Conservation (phyloP, 2,888 invertebrate genomes). For the Parnassius smintheus region DNA sequence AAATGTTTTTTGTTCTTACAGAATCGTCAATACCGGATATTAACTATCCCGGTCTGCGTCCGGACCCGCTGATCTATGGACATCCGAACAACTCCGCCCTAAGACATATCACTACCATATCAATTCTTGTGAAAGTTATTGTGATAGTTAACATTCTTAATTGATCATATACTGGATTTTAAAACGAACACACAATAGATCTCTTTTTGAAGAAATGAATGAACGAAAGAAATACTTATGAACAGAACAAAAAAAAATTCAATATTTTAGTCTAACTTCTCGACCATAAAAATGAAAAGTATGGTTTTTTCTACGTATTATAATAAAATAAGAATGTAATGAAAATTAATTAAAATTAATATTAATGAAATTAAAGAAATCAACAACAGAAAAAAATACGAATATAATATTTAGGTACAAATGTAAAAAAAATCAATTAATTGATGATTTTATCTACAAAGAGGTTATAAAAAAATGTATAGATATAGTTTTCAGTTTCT, state of each 20-base stretch:
- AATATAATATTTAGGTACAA: no score
- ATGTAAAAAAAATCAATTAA: no score
- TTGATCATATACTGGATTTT: not conserved
- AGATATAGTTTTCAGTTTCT: no score
- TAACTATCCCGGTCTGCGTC: conserved; percentile 84
- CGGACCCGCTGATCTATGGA: conserved; percentile 67
- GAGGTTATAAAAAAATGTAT: no score
- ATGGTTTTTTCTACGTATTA: not conserved
- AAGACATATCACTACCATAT: not conserved
- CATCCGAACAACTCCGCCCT: conserved; percentile 23
- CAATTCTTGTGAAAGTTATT: not conserved
- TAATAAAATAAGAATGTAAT: not conserved
- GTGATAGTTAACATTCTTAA: conserved; percentile 10
- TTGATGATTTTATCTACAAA: no score
- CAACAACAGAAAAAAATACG: no score
- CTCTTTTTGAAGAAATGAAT: not conserved
- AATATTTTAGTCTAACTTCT: no score
- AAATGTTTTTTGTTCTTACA: conserved; percentile 49
- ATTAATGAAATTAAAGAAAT: no score
- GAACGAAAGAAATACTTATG: no score
- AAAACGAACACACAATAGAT: not conserved
- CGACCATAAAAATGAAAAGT: not conserved
- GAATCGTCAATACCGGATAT: conserved; percentile 87
- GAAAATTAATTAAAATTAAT: no score
- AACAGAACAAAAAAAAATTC: no score